Evolutionary conservation across 1,140 invertebrate genomes (phyloP), one percentile per base, ranked within the genome.

Genomic region (Rhagoletis pomonella): DNA sequence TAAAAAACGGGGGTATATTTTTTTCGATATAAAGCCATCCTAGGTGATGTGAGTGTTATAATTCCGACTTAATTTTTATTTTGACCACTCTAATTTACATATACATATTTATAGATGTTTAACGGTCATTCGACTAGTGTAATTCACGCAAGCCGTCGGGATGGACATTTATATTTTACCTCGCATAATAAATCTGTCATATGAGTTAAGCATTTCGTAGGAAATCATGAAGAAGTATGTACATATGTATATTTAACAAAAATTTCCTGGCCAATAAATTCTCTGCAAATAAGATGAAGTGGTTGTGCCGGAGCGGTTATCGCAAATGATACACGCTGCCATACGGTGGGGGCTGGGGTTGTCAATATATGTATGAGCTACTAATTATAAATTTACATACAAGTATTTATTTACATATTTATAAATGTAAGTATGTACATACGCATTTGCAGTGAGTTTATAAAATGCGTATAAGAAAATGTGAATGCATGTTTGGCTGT

Each of bases 141-240:
- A 29, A 29, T 29, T 29, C 29, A 29, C 29, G 29, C 29, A 29
- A 44, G 14, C 12, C 7, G 17, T 12, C 60, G 17, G 67, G 14
- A 47, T 73, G 67, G 67, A n/a, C 39, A 73, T 81, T 55, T 50
- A 3, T 55, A 81, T 55, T 81, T 50, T 55, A 81, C 14, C 47
- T 81, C 19, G 19, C 47, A 81, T 81, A 81, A 81, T 55, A 81
- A 81, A 81, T 81, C 73, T 81, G 73, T 81, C 73, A 55, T 81
- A 81, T 81, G 73, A 81, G 73, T 81, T 81, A 81, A 81, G n/a
- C 47, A 81, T 42, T 81, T 50, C 47, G n/a, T 39, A 58, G 73
- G 1, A 50, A 50, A n/a, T 77, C 44, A 77, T n/a, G 29, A 29
- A 29, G 29, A 29, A 29, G 29, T 29, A 29, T 29, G 29, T 29